Evolutionary conservation across 2,888 invertebrate genomes (phyloP).

Genomic region (Ernsta delagoae): DNA sequence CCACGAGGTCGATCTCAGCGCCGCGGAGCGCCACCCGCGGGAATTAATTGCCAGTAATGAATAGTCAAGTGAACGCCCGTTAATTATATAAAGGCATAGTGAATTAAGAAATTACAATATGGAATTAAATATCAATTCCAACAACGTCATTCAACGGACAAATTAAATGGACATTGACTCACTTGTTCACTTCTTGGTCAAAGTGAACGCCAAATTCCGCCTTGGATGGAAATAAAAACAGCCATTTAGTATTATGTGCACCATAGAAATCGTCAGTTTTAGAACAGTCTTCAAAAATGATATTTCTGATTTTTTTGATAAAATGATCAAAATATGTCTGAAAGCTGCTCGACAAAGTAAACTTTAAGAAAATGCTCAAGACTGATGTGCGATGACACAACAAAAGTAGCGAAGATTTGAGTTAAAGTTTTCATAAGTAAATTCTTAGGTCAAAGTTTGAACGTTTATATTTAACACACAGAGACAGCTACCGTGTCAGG

Average conservation of each 20-base stretch:
- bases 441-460: slow-evolving; percentile 25
- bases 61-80: slow-evolving; percentile 83
- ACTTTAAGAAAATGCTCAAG: neutral
- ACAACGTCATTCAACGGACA: too few relatives aligned
- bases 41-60: slow-evolving; percentile 85
- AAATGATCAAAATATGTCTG: too few relatives aligned
- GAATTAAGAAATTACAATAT: slow-evolving; percentile 46
- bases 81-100: slow-evolving; percentile 72
- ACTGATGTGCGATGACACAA: neutral
- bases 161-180: too few relatives aligned
- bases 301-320: too few relatives aligned
- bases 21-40: slow-evolving; percentile 82
- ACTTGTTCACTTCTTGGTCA: too few relatives aligned
- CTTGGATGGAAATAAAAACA: too few relatives aligned
- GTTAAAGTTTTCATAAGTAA: slow-evolving; percentile 18
- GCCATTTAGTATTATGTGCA: too few relatives aligned
- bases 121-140: slow-evolving; percentile 36
- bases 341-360: neutral
- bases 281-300: neutral
- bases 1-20: slow-evolving; percentile 85
- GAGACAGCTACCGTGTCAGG: slow-evolving; percentile 52
- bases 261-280: too few relatives aligned
- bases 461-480: slow-evolving; percentile 48
- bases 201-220: too few relatives aligned
- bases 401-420: neutral